Percentiles rank a stretch among this genome's conserved stretches.
Conservation (phyloP, 2,888 invertebrate species). For the Sepioteuthis lessoniana region DNA sequence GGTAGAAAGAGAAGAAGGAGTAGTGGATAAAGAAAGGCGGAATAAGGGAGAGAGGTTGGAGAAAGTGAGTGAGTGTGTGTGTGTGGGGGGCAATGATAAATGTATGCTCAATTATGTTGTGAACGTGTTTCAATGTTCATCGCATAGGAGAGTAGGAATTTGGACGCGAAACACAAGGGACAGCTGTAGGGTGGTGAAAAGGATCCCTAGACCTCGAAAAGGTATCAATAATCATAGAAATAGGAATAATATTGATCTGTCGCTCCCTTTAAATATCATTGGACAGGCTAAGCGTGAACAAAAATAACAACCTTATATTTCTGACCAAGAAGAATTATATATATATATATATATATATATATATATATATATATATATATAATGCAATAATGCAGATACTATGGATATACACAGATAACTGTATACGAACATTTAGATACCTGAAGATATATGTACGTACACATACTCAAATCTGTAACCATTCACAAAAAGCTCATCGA, state of each 20-base stretch:
- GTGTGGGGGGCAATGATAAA: background rate
- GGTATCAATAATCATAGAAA: background rate
- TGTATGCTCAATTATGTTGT: background rate
- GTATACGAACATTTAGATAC: background rate
- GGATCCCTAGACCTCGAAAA: background rate
- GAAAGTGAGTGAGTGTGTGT: background rate
- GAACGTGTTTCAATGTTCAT: background rate
- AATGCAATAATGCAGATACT: background rate
- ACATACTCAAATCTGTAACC: too few species aligned
- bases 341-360: background rate
- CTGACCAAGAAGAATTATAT: background rate
- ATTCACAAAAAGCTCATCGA: too few species aligned
- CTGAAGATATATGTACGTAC: background rate
- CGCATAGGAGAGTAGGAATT: background rate
- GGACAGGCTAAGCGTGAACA: background rate
- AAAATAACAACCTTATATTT: background rate
- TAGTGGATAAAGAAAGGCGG: background rate
- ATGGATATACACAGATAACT: background rate
- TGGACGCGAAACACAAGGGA: background rate
- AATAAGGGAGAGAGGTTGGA: background rate
- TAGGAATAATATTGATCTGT: slow-evolving; percentile 21
- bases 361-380: background rate
- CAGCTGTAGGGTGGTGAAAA: background rate
- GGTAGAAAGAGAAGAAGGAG: background rate
- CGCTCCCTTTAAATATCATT: background rate